Evolutionary conservation across 2,797 vertebrate species (phyloP).

Genomic region (Cryptoblepharus egeriae): DNA sequence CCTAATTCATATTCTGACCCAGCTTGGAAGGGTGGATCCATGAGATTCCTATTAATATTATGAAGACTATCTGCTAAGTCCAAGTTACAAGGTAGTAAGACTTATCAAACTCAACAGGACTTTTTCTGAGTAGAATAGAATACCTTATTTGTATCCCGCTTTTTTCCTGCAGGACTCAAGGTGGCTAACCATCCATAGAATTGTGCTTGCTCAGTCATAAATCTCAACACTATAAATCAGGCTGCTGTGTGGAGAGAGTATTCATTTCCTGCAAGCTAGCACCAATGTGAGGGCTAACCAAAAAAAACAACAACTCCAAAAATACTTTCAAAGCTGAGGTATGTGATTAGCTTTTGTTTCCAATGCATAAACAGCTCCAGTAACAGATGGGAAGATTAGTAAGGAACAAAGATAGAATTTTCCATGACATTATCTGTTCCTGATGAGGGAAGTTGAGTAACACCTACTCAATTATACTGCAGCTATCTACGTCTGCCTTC

Average conservation of each 20-base stretch:
- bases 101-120: neutral
- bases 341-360: constrained; percentile 59
- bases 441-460: constrained; percentile 37
- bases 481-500: constrained; percentile 40
- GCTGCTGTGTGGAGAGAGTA: neutral
- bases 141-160: no score
- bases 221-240: neutral
- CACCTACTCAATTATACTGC: constrained; percentile 14
- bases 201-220: neutral
- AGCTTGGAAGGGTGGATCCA: neutral
- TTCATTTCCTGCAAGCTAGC: neutral
- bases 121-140: no score
- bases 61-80: neutral
- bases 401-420: constrained; percentile 55
- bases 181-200: neutral
- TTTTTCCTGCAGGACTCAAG: no score
- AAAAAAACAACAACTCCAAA: neutral
- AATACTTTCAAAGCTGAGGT: constrained; percentile 17
- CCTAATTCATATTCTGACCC: neutral
- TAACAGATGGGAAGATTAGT: constrained; percentile 58
- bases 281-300: constrained; percentile 11
- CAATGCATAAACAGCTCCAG: constrained; percentile 35
- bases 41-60: neutral
- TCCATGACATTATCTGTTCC: constrained; percentile 51
- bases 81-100: neutral